Evolutionary conservation across 2,797 vertebrate genomes (phyloP), one percentile per base, ranked within the genome.

Genomic region (Paguma larvata): DNA sequence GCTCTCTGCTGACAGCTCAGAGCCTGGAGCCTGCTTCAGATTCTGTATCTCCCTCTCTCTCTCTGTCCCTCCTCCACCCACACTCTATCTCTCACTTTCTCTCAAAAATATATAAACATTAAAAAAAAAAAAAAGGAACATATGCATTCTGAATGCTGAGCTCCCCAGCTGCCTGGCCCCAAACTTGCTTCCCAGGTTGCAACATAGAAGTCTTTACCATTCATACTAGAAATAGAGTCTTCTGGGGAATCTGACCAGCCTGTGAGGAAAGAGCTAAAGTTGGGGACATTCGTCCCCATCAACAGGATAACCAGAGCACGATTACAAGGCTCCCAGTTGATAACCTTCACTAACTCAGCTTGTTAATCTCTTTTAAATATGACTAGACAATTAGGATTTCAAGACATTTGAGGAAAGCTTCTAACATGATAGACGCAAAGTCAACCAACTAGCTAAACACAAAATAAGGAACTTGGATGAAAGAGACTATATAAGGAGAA

Each of bases 301-400:
- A 48, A 23, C 1, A 56, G 62, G 46, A 46, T 34, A 18, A 56
- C 56, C 5, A 27, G 62, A 44, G 62, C 25, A 30, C 7, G 67
- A 23, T 46, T 27, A 12, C 32, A 14, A 73, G 41, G n/a, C 67
- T 89, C 48, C 67, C 16, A 23, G 27, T 19, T 46, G 82, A 9
- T 56, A 84, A 84, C 7, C 32, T 4, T 1, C 11, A 41, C 34
- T 23, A 53, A 46, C 5, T 38, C 21, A 84, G 62, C 19, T 63
- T 90, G 77, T 87, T 70, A 80, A 82, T 63, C 32, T 82, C 44
- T 93, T 96, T 68, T n/a, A 83, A 67, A 38, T 41, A 44, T 30
- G 27, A 89, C 16, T 27, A 41, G 63, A 87, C 5, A 21, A 9
- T 75, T n/a, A 80, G 38, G 56, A 63, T 75, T 82, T 94, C 19